Percentiles rank a stretch among this genome's conserved stretches.
Conservation (phyloP, 2,113 vertebrate genomes). For the Nanorana parkeri region DNA sequence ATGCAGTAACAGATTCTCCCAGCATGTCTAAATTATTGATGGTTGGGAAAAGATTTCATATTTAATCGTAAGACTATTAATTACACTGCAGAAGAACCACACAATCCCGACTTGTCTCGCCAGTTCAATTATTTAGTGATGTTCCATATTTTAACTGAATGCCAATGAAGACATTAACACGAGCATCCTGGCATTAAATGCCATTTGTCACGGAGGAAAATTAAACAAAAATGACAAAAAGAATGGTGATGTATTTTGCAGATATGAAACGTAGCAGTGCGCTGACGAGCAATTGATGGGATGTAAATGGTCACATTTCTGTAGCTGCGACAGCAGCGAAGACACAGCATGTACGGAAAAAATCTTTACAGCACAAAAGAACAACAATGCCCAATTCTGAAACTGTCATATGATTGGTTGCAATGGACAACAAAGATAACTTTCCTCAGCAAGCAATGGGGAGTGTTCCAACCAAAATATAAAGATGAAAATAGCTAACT, state of each 20-base stretch:
- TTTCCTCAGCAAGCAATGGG: no score
- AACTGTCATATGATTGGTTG: no score
- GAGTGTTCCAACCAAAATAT: no score
- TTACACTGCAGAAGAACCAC: constrained; percentile 65
- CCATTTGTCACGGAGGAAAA: accelerated
- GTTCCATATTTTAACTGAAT: constrained; percentile 63
- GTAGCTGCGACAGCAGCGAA: no score
- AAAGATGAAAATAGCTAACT: no score
- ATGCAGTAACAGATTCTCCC: constrained; percentile 65
- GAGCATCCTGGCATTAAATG: not conserved
- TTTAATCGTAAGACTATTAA: constrained; percentile 76
- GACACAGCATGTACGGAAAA: no score
- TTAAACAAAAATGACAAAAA: constrained; percentile 23
- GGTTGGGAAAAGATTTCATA: constrained; percentile 69
- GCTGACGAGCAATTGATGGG: not conserved
- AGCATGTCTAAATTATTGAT: constrained; percentile 71
- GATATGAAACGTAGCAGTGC: not conserved
- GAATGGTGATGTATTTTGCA: not conserved
- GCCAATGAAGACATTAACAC: not conserved
- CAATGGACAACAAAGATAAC: no score
- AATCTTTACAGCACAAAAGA: no score
- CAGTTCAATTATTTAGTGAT: constrained; percentile 63
- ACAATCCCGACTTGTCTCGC: constrained; percentile 58
- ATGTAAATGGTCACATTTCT: no score
- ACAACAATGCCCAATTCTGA: no score